phyloP scores from a whole-genome alignment of 2,888 invertebrate species.

The Hypercompe scribonia region DNA sequence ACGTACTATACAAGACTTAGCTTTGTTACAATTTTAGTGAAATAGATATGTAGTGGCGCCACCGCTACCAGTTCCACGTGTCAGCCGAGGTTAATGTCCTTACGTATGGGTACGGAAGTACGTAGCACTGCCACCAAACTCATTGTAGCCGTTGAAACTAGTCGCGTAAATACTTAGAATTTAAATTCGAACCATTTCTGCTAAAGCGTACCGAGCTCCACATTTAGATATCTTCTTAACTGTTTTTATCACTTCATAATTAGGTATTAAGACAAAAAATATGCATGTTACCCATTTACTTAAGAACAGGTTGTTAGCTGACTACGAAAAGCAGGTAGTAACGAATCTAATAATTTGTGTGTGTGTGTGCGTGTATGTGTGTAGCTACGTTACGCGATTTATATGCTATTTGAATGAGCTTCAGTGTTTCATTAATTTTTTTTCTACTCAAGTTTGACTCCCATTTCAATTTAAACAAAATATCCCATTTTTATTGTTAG shows the following conservation, averaged over 20 bases:
- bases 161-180: background rate
- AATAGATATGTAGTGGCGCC: background rate
- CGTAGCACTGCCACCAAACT: constrained; percentile 5
- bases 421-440: too few relatives aligned
- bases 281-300: background rate
- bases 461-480: background rate
- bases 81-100: background rate
- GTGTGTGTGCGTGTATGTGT: background rate
- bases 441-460: background rate
- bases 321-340: background rate
- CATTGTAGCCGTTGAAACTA: background rate
- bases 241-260: constrained; percentile 2
- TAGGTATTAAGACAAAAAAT: background rate
- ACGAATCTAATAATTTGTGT: background rate
- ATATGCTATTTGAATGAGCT: too few relatives aligned
- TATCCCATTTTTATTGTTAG: background rate
- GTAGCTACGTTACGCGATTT: too few relatives aligned
- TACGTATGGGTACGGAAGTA: background rate
- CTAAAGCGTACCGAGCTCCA: constrained; percentile 2
- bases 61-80: background rate
- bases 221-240: constrained; percentile 5
- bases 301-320: background rate
- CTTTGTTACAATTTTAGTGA: background rate
- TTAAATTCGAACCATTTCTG: constrained; percentile 21
- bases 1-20: background rate